These are phyloP conservation scores for Vanessa atalanta DNA, from an alignment of 1,140 invertebrate genomes.

Conservation along the genomic window DNA sequence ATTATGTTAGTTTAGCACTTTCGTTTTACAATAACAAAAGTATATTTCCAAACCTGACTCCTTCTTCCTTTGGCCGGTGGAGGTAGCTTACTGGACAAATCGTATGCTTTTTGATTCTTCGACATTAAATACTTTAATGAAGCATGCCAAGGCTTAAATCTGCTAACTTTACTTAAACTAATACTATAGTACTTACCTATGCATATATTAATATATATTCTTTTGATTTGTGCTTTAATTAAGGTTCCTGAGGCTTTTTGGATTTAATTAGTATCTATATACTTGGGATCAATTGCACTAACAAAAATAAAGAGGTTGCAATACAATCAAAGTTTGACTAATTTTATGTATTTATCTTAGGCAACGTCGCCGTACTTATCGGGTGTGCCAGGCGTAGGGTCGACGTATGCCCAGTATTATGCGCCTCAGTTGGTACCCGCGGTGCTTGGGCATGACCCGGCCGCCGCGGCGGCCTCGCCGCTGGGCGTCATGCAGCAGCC, in stretches of 20 bases:
- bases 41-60: slow-evolving; percentile 21
- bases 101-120: slow-evolving; percentile 64
- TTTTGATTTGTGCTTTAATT: slow-evolving; percentile 3
- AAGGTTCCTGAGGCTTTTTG: neutral
- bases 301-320: slow-evolving; percentile 1
- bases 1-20: slow-evolving; percentile 18
- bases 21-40: neutral
- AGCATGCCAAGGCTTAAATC: slow-evolving; percentile 68
- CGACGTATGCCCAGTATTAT: slow-evolving; percentile 93
- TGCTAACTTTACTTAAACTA: slow-evolving; percentile 50
- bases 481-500: slow-evolving; percentile 89
- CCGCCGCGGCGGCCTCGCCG: slow-evolving; percentile 86
- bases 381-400: slow-evolving; percentile 90
- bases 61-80: slow-evolving; percentile 36
- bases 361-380: slow-evolving; percentile 94
- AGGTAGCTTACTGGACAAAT: slow-evolving; percentile 45
- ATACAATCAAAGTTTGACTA: neutral
- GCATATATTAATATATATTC: neutral
- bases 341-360: slow-evolving; percentile 78
- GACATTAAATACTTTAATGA: slow-evolving; percentile 54
- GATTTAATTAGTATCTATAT: neutral
- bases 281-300: slow-evolving; percentile 7
- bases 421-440: slow-evolving; percentile 92
- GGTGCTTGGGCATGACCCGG: slow-evolving; percentile 90
- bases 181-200: slow-evolving; percentile 3